These are phyloP conservation scores for Seladonia tumulorum DNA, from an alignment of 2,888 invertebrate species.

Conservation along the genomic window DNA sequence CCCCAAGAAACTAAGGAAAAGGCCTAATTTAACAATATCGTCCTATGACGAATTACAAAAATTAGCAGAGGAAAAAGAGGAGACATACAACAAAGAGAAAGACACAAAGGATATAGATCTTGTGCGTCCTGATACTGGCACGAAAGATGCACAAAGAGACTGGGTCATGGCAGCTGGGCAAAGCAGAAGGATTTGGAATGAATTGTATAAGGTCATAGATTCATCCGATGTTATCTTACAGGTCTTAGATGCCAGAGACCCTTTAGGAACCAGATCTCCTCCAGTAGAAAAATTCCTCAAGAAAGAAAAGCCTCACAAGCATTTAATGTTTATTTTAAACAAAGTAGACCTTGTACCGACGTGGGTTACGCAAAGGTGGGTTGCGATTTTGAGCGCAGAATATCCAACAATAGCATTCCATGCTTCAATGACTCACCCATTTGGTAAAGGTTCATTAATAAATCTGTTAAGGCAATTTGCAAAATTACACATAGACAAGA, in stretches of 20 bases:
- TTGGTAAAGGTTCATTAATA: slow-evolving; percentile 98
- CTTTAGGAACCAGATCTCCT: slow-evolving; percentile 96
- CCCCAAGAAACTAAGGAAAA: slow-evolving; percentile 95
- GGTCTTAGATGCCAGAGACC: slow-evolving; percentile 98
- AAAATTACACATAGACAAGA: slow-evolving; percentile 97
- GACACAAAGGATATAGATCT: slow-evolving; percentile 91
- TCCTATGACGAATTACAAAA: slow-evolving; percentile 92
- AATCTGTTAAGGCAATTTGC: slow-evolving; percentile 97
- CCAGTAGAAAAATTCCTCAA: slow-evolving; percentile 95
- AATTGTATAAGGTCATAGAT: slow-evolving; percentile 99
- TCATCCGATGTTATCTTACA: slow-evolving; percentile 99
- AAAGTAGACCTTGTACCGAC: slow-evolving; percentile 98
- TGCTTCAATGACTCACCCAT: slow-evolving; percentile 99
- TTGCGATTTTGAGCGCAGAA: slow-evolving; percentile 95
- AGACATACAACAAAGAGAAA: slow-evolving; percentile 92
- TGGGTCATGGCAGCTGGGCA: slow-evolving; percentile 98
- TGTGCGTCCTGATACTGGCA: slow-evolving; percentile 92
- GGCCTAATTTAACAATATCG: slow-evolving; percentile 91
- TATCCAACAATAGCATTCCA: slow-evolving; percentile 99
- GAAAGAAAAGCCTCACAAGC: slow-evolving; percentile 98
- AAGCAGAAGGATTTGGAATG: slow-evolving; percentile 99
- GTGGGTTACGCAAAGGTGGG: slow-evolving; percentile 99
- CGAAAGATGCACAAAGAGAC: slow-evolving; percentile 93
- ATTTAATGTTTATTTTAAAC: slow-evolving; percentile 98
- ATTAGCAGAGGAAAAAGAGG: slow-evolving; percentile 89